Evolutionary conservation across 2,797 vertebrate species (phyloP).

Genomic region (Microctenopoma steveboyesi): DNA sequence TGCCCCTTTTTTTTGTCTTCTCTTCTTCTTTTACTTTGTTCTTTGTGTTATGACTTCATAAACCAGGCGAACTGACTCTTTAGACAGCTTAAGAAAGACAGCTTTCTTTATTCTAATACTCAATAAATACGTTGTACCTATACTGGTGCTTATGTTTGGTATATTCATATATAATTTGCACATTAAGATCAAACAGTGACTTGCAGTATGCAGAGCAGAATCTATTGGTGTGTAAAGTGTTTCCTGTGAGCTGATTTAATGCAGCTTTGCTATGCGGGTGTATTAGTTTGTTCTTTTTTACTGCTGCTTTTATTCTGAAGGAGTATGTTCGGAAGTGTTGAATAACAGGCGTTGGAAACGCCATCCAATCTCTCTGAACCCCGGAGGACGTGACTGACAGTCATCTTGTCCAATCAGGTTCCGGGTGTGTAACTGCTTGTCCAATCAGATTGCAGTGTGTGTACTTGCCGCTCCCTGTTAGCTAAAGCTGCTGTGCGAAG

Average conservation of each 20-base stretch:
- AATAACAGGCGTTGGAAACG: neutral
- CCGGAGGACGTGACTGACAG: slow-evolving; percentile 22
- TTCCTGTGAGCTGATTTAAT: neutral
- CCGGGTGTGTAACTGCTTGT: accelerated
- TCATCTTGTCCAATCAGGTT: slow-evolving; percentile 43
- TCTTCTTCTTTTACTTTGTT: neutral
- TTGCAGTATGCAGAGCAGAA: too few species aligned
- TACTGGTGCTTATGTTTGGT: neutral
- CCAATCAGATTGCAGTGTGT: slow-evolving; percentile 36
- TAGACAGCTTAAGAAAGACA: neutral
- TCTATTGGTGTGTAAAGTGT: neutral
- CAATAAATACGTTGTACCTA: accelerated
- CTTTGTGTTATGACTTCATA: neutral
- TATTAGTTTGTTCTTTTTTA: too few species aligned
- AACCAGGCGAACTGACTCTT: neutral
- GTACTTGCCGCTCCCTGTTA: slow-evolving; percentile 19
- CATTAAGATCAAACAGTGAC: neutral
- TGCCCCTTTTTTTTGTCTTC: neutral
- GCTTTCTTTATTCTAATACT: neutral
- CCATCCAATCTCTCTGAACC: accelerated
- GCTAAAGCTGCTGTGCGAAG: neutral
- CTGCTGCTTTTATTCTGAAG: slow-evolving; percentile 53
- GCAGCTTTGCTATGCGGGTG: neutral
- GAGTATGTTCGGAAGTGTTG: accelerated
- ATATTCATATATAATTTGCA: too few species aligned